Percentiles rank a stretch among this genome's conserved stretches.
phyloP scores from a whole-genome alignment of 2,888 invertebrate species.

The Byasa hedistus region DNA sequence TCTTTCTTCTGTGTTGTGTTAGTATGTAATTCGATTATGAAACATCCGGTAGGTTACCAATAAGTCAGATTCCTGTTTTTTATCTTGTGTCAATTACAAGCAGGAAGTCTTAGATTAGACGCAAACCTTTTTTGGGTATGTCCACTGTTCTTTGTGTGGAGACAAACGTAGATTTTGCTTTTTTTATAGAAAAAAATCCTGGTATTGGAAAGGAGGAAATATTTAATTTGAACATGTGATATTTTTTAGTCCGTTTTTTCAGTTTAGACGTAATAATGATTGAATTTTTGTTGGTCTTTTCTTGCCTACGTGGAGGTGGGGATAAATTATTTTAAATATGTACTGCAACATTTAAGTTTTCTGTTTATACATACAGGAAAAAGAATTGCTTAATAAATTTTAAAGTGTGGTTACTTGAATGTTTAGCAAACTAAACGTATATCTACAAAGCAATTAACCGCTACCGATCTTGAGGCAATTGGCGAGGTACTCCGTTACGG shows the following conservation, averaged over 20 bases:
- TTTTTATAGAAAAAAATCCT: too few species aligned
- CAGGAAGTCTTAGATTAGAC: neutral
- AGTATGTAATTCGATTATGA: conserved; percentile 26
- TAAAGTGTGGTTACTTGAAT: conserved; percentile 1
- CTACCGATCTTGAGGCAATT: conserved; percentile 61
- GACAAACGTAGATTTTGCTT: too few species aligned
- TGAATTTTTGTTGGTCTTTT: too few species aligned
- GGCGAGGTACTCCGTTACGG: conserved; percentile 56
- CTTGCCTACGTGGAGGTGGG: too few species aligned
- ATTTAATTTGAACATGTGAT: too few species aligned
- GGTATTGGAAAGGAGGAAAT: too few species aligned
- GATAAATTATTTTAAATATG: too few species aligned
- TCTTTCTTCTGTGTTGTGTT: conserved; percentile 22
- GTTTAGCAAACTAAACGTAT: conserved; percentile 31
- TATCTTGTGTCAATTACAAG: neutral
- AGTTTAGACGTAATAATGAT: too few species aligned
- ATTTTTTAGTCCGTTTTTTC: too few species aligned
- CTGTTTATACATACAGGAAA: neutral
- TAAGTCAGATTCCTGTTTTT: neutral
- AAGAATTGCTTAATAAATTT: neutral
- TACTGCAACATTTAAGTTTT: neutral
- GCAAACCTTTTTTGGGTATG: too few species aligned
- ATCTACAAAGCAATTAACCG: conserved; percentile 50
- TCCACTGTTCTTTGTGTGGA: too few species aligned
- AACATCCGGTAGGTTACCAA: conserved; percentile 23